Conservation (phyloP, 2,113 vertebrate species). For the Macroglossus sobrinus region DNA sequence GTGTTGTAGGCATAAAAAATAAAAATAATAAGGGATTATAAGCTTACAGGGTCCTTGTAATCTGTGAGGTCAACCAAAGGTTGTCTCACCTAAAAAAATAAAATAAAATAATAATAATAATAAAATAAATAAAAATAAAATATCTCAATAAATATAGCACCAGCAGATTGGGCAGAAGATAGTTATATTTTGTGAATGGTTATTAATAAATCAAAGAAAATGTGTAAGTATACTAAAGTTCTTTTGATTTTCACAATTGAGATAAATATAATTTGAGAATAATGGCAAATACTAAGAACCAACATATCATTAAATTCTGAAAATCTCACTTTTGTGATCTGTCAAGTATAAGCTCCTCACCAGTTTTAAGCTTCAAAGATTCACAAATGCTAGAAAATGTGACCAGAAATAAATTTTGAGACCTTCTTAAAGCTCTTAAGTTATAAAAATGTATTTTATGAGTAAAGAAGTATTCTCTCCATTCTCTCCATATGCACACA, state of each 20-base stretch:
- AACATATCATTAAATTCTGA: neutral
- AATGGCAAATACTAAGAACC: neutral
- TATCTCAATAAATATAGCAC: neutral
- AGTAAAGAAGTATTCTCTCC: constrained; percentile 3
- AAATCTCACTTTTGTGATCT: neutral
- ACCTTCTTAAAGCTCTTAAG: neutral
- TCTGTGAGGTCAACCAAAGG: too few species aligned
- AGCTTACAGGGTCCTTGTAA: too few species aligned
- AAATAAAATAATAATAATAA: too few species aligned
- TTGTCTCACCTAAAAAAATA: too few species aligned
- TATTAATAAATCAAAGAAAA: constrained; percentile 5
- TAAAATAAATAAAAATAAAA: neutral
- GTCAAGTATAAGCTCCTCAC: neutral
- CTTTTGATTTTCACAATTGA: neutral
- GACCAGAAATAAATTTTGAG: neutral
- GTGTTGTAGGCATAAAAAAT: too few species aligned
- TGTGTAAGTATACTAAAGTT: neutral
- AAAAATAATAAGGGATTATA: too few species aligned
- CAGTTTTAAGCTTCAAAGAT: constrained; percentile 1
- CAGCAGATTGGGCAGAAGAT: neutral
- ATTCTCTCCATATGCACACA: neutral
- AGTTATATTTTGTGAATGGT: neutral
- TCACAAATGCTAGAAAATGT: neutral
- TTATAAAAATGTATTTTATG: neutral
- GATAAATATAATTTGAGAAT: neutral